phyloP scores from a whole-genome alignment of 92 coral and sea anemone genomes.

The Epizoanthus scotinus region DNA sequence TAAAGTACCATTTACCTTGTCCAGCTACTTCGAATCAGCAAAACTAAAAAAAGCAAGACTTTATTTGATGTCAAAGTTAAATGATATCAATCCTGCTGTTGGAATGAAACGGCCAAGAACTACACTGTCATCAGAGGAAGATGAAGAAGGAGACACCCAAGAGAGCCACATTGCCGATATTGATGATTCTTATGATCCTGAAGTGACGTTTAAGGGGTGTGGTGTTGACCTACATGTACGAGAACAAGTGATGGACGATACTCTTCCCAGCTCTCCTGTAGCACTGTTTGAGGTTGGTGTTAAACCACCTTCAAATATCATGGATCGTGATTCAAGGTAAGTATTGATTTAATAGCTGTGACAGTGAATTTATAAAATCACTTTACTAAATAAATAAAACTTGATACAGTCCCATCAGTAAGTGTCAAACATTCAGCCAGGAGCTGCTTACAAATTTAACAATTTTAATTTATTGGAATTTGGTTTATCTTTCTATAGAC shows the following conservation, averaged over 20 bases:
- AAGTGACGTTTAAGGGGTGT: background rate
- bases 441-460: too few relatives aligned
- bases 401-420: too few relatives aligned
- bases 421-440: too few relatives aligned
- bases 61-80: slow-evolving; percentile 8
- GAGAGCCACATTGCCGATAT: background rate
- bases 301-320: background rate
- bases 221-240: background rate
- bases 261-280: too few relatives aligned
- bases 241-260: background rate
- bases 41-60: slow-evolving; percentile 14
- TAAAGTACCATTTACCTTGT: slow-evolving; percentile 1
- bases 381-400: too few relatives aligned
- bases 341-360: background rate
- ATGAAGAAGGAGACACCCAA: background rate
- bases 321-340: slow-evolving; percentile 12
- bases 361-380: too few relatives aligned
- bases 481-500: too few relatives aligned
- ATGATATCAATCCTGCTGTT: background rate
- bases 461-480: too few relatives aligned
- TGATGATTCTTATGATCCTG: background rate
- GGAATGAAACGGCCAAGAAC: slow-evolving; percentile 1
- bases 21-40: background rate
- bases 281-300: too few relatives aligned
- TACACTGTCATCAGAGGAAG: slow-evolving; percentile 2